phyloP scores from a whole-genome alignment of 2,888 invertebrate genomes.

The Deladenus siricidicola region DNA sequence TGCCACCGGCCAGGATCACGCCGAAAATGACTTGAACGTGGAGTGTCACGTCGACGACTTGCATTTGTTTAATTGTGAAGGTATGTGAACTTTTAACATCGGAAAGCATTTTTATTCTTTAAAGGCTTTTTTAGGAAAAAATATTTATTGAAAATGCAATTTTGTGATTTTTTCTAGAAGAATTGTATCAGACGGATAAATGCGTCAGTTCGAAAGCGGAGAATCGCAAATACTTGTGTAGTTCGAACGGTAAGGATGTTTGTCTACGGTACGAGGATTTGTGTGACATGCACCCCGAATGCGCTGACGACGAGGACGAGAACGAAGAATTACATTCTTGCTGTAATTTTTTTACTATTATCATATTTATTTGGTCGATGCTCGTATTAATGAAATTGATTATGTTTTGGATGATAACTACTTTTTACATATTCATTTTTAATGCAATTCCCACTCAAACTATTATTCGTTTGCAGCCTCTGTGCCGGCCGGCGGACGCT shows the following conservation, averaged over 20 bases:
- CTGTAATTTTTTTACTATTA: slow-evolving; percentile 21
- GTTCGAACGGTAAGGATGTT: background rate
- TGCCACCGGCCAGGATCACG: slow-evolving; percentile 2
- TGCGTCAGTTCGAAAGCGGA: slow-evolving; percentile 14
- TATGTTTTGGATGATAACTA: too few species aligned
- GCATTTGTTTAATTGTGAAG: slow-evolving; percentile 28
- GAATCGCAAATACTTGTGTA: slow-evolving; percentile 5
- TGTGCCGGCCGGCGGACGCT: slow-evolving; percentile 37
- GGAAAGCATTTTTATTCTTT: background rate
- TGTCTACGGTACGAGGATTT: slow-evolving; percentile 10
- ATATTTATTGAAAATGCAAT: background rate
- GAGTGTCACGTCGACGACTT: slow-evolving; percentile 34
- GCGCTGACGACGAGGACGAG: slow-evolving; percentile 42
- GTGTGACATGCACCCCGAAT: slow-evolving; percentile 43
- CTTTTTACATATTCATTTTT: background rate
- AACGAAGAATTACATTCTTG: slow-evolving; percentile 31
- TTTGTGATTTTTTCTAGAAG: slow-evolving; percentile 16
- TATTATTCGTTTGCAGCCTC: slow-evolving; percentile 17
- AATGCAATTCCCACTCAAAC: background rate
- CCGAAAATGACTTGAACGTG: slow-evolving; percentile 13
- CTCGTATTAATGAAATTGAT: too few species aligned
- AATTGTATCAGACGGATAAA: slow-evolving; percentile 17
- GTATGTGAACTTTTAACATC: slow-evolving; percentile 6
- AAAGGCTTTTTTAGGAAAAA: slow-evolving; percentile 1
- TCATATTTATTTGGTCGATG: background rate